Evolutionary conservation across 2,888 invertebrate species (phyloP), one percentile per base, ranked within the genome.

Genomic region (Villa cingulata): DNA sequence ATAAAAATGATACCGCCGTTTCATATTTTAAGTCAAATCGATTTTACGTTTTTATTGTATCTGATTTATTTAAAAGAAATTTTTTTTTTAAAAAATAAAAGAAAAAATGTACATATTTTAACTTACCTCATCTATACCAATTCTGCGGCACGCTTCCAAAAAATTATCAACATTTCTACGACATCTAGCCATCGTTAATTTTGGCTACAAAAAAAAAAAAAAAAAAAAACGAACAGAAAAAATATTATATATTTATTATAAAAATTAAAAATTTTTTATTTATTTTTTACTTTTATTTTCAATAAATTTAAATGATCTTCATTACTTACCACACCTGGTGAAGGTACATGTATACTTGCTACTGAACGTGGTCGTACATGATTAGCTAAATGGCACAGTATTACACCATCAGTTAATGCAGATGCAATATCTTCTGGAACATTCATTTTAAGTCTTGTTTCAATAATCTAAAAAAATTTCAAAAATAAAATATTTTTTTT

Each of bases 151-250:
- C 19, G 94, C 94, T 62, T 92, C 91, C 57, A 95, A 72, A 64
- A 95, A 95, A 71, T 94, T 94, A 66, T 95, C 94, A 27, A 95
- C 92, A 67, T 95, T 95, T 62, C 89, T 77, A 59, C 92, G 77
- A 73, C 92, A 92, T 59, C 94, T 80, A 38, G 94, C 90, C 82
- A 90, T 86, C n/a, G 92, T 88, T 57, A 95, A 70, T 70, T 92
- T 92, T 36, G 92, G 91, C 92, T 94, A 86, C 86, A 90, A 77
- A 49, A 56, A 57, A 52, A 48, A 47, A 23, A 45, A 52, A 43
- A 43, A 34, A 43, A 34, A 34, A 52, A 39, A 51, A 40, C 27
- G 27, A 41, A 27, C 14, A 7, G 4, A 14, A 18, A 23, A 23
- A 23, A 23, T 6, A 7, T 23, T 23, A 23, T 23, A 7, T 7